Base-by-base conservation (phyloP, 2,113 vertebrate genomes). In the Uria lomvia region DNA sequence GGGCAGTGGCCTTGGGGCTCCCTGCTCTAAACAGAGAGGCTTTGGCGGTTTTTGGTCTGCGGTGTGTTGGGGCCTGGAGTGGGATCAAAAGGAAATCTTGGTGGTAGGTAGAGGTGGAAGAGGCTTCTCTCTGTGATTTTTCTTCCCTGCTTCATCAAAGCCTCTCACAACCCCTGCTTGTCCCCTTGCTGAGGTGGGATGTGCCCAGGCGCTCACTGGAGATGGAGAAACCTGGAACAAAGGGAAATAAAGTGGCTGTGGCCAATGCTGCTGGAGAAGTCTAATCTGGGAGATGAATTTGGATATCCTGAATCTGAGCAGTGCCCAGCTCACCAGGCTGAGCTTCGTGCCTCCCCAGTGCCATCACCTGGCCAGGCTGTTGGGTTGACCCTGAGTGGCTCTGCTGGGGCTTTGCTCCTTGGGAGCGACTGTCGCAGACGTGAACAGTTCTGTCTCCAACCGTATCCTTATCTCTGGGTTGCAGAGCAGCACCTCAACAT, bases 391-490 rank as follows among this genome's bases (percentile, higher is more conserved):
- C 45, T 13, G 6, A 3, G 2, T 5, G 47, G 21, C 56, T 87
- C 73, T 60, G 29, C 70, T 24, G 73, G 45, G 52, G 15, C 38
- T 81, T 74, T 47, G 30, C 17, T 86, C 11, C 59, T 56, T 15
- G 53, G 38, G 62, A 82, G 3, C 23, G 40, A 2, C 60, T 6
- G 12, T 20, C 8, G 88, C 63, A 63, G 71, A 17, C 6, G 5
- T 4, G 50, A 29, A 13, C 24, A 12, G 50, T 49, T 53, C 58
- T 16, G 5, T 67, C 68, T 68, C 52, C 52, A 27, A 0, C 59
- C 5, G 0, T 18, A 5, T 29, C 62, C 93, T 82, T 72, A 40
- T 49, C 1, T 0, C 23, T 1, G 7, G 53, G 43, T 17, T 55
- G 83, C 88, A 85, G 94, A 89, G 94, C 70, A 83, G 77, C 66